Base-by-base conservation (phyloP, 2,113 vertebrate genomes). In the Syngnathus scovelli region DNA sequence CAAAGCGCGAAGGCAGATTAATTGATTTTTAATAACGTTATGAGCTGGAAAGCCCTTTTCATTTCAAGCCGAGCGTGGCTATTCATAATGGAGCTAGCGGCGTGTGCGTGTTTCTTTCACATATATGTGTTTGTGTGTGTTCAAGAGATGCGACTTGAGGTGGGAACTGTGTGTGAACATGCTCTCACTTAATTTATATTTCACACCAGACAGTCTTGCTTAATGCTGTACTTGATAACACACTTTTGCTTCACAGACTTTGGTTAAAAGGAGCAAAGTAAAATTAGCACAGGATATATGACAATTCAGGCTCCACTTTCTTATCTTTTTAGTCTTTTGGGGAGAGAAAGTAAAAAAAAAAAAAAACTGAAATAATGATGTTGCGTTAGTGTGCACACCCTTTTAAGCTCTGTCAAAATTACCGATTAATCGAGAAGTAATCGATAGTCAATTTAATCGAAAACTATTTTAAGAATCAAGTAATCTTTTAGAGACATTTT, bases 1-100 rank as follows among this genome's bases (percentile, higher is more conserved):
- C 7, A 72, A 70, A 74, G 60, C 68, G 79, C 48, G 7, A 72
- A 69, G 72, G 60, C 71, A 33, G 56, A 79, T 72, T 44, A 74
- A 81, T 67, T 9, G 67, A 72, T 77, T 81, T 82, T 80, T 83
- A 77, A 82, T 79, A 55, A 71, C 64, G 51, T 74, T 78, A 72
- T 60, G 68, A 78, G 62, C 43, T 71, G 64, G 38, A 78, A 76
- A 77, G 36, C 48, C 68, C 69, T 78, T 74, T 82, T 75, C 49
- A 80, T 82, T 85, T 76, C 61, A 73, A 52, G 27, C 64, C 56
- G 49, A 76, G 66, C 0, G 0, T 58, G 67, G 72, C 74, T 69
- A 64, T 79, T 74, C 80, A 80, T 77, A 78, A 80, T 66, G 54
- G 48, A 69, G 36, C 7, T 12, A 43, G 58, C 27, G 1, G 19